Base-by-base conservation (phyloP, 2,888 invertebrate genomes). In the Eupithecia vulgata region DNA sequence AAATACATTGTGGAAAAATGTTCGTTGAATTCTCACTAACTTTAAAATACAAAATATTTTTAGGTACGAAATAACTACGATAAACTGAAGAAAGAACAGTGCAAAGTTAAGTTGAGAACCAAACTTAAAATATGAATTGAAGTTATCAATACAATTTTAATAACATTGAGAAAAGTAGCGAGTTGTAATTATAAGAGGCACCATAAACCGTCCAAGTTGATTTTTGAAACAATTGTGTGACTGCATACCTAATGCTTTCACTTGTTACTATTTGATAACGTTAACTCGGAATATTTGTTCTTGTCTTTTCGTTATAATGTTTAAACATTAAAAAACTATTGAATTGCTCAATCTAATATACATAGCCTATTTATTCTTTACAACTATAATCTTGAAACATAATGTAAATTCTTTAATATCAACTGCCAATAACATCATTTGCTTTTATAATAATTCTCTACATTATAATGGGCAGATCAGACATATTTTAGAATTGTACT, bases 21-120 rank as follows among this genome's bases (percentile, higher is more conserved):
- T 57, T 57, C 57, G 57, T 57, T 57, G 57, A 25, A 12, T 25
- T 57, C 57, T 57, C 25, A 57, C 25, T 57, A 52, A 52, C 52
- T 8, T 12, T 25, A 57, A 52, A 25, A 57, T 57, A 25, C 25
- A 52, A 52, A 52, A 21, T 10, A 13, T 21, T 21, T 13, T 13
- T 57, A 25, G 5, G 7, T 21, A 52, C 21, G 52, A 52, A 52
- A 52, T n/a, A 10, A 52, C n/a, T 48, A 48, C n/a, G 3, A n/a
- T 48, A n/a, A 48, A 48, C 17, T 48, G 8, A 48, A 8, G n/a
- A 48, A 52, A 52, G n/a, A 21, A 21, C 21, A 52, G 48, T 10
- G 21, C 21, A 8, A n/a, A 48, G 10, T 52, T 0, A 21, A 21
- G 21, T 52, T 21, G n/a, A 52, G 10, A 21, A n/a, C 10, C 3